Percentiles rank a stretch among this genome's conserved stretches.
Conservation (phyloP, 2,113 vertebrate genomes). For the pig (Sus scrofa) region DNA sequence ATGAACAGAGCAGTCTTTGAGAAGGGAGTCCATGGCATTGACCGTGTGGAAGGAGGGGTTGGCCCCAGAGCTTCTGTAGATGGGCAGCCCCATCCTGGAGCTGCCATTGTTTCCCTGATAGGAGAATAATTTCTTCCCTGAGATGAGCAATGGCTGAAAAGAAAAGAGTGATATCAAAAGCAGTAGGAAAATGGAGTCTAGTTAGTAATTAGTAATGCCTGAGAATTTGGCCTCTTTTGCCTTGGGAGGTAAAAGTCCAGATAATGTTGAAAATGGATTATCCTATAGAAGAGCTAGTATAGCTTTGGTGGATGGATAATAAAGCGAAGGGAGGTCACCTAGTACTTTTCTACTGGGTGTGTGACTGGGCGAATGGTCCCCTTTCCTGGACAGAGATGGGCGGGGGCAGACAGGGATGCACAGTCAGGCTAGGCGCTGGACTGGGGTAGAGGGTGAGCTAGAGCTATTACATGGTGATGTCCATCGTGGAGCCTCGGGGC, state of each 20-base stretch:
- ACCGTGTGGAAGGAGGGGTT: background rate
- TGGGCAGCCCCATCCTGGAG: background rate
- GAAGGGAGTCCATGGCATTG: background rate
- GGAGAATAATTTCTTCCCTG: background rate
- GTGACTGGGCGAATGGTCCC: background rate
- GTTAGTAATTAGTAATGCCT: background rate
- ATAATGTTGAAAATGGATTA: background rate
- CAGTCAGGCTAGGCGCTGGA: background rate
- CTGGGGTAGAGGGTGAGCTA: no score
- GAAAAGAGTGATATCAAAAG: background rate
- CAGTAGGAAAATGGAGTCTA: background rate
- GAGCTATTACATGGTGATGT: background rate
- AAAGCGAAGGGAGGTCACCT: background rate
- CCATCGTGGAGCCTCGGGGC: background rate
- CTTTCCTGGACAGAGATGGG: background rate
- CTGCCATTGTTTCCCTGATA: background rate
- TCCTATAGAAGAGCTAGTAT: background rate
- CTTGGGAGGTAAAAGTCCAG: background rate
- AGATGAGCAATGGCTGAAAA: background rate
- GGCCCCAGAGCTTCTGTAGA: background rate
- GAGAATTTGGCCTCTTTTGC: background rate
- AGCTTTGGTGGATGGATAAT: background rate
- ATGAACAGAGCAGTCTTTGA: background rate
- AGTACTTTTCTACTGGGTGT: background rate
- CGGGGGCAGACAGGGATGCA: background rate